A percentile compares a stretch with the other conserved stretches of the same genome.
These are phyloP conservation scores for Syngnathus rostellatus DNA, from an alignment of 2,797 vertebrate species.

Conservation along the genomic window DNA sequence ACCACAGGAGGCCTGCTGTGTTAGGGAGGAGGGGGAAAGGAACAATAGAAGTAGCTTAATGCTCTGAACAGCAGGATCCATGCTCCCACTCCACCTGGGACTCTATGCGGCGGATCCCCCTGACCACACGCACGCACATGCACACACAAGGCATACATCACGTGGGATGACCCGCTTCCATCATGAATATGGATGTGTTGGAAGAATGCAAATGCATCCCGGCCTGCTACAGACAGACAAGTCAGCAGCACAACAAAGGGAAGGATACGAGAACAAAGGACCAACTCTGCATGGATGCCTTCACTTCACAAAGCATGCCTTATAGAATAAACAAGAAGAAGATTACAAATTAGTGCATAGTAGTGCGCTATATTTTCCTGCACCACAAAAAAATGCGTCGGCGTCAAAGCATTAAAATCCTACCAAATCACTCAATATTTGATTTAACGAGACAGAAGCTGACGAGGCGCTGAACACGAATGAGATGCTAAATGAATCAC, in stretches of 20 bases:
- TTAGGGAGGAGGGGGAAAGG: slow-evolving; percentile 28
- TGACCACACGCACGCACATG: slow-evolving; percentile 14
- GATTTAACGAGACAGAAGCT: slow-evolving; percentile 24
- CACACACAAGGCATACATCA: slow-evolving; percentile 29
- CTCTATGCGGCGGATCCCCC: slow-evolving; percentile 59
- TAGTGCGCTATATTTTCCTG: slow-evolving; percentile 7
- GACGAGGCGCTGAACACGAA: slow-evolving; percentile 19
- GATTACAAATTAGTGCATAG: slow-evolving; percentile 5
- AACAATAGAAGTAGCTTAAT: slow-evolving; percentile 62
- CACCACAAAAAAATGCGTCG: slow-evolving; percentile 31
- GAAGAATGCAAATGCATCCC: slow-evolving; percentile 68
- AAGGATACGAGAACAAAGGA: slow-evolving; percentile 65
- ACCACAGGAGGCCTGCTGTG: slow-evolving; percentile 39
- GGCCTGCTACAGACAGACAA: slow-evolving; percentile 45
- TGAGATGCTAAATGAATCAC: slow-evolving; percentile 41
- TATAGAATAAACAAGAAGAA: neutral
- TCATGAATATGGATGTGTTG: slow-evolving; percentile 74
- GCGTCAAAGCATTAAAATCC: slow-evolving; percentile 28
- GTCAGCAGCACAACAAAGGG: slow-evolving; percentile 60
- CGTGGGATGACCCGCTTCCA: slow-evolving; percentile 66
- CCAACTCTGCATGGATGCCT: slow-evolving; percentile 61
- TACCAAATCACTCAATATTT: slow-evolving; percentile 14
- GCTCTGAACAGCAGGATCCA: slow-evolving; percentile 66
- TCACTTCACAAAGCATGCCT: slow-evolving; percentile 43
- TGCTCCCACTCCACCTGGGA: slow-evolving; percentile 72